Conservation (phyloP, 23 tunicate species). For the Styela clava region DNA sequence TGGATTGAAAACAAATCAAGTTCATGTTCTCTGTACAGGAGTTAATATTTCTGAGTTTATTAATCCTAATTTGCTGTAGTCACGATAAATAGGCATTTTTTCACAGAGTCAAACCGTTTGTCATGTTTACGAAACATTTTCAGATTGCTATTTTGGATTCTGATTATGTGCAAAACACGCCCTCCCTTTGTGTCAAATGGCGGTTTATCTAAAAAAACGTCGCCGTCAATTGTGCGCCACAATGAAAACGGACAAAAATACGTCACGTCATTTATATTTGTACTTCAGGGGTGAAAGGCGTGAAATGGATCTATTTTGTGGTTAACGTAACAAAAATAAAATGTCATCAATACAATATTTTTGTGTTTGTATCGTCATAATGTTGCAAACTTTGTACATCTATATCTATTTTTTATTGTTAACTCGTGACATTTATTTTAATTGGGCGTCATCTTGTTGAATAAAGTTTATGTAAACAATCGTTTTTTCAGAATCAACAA, state of each 20-base stretch:
- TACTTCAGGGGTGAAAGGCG: neutral
- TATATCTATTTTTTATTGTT: no score
- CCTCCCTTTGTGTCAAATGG: neutral
- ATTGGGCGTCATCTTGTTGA: neutral
- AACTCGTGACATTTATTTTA: neutral
- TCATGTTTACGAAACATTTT: neutral
- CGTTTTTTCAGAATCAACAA: neutral
- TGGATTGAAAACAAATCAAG: no score
- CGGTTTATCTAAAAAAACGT: neutral
- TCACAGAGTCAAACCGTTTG: neutral
- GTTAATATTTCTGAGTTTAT: no score
- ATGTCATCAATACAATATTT: no score
- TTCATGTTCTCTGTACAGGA: no score
- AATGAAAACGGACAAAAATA: neutral
- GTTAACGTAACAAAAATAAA: neutral
- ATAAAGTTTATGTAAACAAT: neutral
- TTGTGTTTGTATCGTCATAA: neutral
- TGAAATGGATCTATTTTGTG: neutral
- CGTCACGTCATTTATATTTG: neutral
- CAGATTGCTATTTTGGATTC: neutral
- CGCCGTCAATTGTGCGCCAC: neutral
- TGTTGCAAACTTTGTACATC: neutral
- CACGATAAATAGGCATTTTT: no score
- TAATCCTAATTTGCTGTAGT: no score
- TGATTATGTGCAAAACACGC: neutral